Evolutionary conservation across 2,113 vertebrate genomes (phyloP), one percentile per base, ranked within the genome.

Genomic region (Pomatostomus ruficeps): DNA sequence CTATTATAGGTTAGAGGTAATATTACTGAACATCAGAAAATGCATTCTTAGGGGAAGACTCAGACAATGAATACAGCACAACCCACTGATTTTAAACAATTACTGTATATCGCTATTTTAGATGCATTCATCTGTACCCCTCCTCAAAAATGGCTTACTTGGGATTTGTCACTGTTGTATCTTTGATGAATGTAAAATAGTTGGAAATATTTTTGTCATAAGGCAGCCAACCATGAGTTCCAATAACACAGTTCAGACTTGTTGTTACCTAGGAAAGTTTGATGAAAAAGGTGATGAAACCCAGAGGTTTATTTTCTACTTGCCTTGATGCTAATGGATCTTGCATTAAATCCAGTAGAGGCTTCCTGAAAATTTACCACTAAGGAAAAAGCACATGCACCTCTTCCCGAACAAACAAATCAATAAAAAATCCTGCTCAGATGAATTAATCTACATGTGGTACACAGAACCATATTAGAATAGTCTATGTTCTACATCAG

Each of bases 131-230:
- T 42, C 72, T 76, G 58, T 51, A 42, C 21, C 23, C 84, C 75
- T 78, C 42, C 33, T 72, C 54, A 66, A 89, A 20, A 77, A 80
- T 76, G 88, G 96, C 99, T 99, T 97, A 99, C 99, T 99, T 99
- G 90, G 98, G 97, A 97, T 98, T 99, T 96, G 98, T 98, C 80
- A 99, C 99, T 22, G 99, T 99, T 92, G 99, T 99, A 97, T 99
- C 99, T 94, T 97, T 99, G 85, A 99, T 98, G 97, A 99, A 99
- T 38, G 99, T 99, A 96, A 99, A 99, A 97, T 99, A 99, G 98
- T 99, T 99, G 97, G 99, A 99, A 95, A 99, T 99, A 96, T 98
- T 99, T 98, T 98, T 99, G 91, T 99, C 99, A 62, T 99, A 99
- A 70, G 99, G 98, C 80, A 99, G 98, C 99, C 99, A 99, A 49